Conservation (phyloP, 2,113 vertebrate species). For the Pelodiscus sinensis region DNA sequence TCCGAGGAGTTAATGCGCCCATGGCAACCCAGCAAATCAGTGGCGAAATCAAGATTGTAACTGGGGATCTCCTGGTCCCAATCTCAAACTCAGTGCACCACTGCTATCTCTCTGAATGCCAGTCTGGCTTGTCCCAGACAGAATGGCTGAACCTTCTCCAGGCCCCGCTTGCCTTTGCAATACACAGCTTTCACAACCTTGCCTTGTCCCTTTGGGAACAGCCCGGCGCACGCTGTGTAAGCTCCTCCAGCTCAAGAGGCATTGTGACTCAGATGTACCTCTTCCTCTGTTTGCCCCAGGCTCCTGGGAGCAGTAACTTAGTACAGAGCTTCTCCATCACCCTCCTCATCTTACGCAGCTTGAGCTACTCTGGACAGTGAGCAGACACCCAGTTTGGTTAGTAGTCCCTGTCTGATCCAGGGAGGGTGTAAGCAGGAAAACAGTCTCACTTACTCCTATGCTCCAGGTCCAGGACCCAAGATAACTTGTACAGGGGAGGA, state of each 20-base stretch:
- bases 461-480: background rate
- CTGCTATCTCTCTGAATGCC: background rate
- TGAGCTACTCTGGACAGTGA: background rate
- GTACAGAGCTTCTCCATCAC: background rate
- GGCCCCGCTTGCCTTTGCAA: background rate
- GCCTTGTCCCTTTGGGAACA: too few species aligned
- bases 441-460: background rate
- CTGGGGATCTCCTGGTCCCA: constrained; percentile 57
- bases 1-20: constrained; percentile 68
- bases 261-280: background rate
- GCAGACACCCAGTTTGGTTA: background rate
- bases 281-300: background rate
- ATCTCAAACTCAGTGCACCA: background rate
- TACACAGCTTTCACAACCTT: background rate
- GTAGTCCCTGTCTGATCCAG: background rate
- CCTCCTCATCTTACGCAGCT: background rate
- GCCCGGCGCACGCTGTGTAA: background rate
- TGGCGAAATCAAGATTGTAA: constrained; percentile 64
- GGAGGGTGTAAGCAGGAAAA: background rate
- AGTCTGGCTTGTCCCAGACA: background rate
- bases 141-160: background rate
- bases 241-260: background rate
- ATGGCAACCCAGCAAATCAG: constrained; percentile 65
- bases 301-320: background rate
- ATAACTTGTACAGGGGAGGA: background rate